A percentile compares a stretch with the other conserved stretches of the same genome.
These are phyloP conservation scores for Microcebus ravelobensis DNA, from an alignment of 2,113 vertebrate genomes.

Conservation along the genomic window DNA sequence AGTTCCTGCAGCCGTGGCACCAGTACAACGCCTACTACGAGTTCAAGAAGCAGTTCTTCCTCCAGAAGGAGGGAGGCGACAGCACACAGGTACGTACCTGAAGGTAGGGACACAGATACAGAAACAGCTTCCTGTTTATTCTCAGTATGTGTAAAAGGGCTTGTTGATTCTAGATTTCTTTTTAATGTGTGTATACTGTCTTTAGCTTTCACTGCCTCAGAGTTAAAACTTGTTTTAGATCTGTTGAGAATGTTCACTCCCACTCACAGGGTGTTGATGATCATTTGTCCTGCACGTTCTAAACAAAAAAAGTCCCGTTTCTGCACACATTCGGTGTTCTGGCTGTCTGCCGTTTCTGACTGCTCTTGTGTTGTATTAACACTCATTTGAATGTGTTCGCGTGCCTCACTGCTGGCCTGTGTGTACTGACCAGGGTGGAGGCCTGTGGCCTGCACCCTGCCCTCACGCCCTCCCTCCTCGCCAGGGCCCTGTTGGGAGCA, in stretches of 20 bases:
- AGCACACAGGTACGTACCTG: conserved; percentile 78
- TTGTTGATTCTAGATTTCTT: background rate
- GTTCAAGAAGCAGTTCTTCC: conserved; percentile 99
- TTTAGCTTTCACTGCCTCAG: background rate
- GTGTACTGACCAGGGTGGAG: rapidly evolving
- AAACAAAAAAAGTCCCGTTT: background rate
- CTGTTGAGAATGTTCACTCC: rapidly evolving
- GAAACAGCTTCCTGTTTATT: background rate
- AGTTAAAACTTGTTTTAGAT: no score
- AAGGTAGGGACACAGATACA: background rate
- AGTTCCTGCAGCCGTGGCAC: conserved; percentile 97
- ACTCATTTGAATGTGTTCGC: rapidly evolving
- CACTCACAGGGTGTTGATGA: rapidly evolving
- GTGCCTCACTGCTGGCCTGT: no score
- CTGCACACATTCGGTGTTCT: background rate
- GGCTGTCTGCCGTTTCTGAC: background rate
- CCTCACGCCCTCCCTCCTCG: no score
- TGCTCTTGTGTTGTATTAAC: rapidly evolving
- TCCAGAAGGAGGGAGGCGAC: conserved; percentile 93
- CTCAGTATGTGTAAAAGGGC: no score
- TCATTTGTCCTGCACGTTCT: background rate
- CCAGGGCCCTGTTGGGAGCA: rapidly evolving
- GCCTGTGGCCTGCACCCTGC: rapidly evolving
- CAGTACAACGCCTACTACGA: conserved; percentile 98
- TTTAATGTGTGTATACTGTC: rapidly evolving